Evolutionary conservation across 2,797 vertebrate species (phyloP), one percentile per base, ranked within the genome.

Genomic region (Aselliscus stoliczkanus): DNA sequence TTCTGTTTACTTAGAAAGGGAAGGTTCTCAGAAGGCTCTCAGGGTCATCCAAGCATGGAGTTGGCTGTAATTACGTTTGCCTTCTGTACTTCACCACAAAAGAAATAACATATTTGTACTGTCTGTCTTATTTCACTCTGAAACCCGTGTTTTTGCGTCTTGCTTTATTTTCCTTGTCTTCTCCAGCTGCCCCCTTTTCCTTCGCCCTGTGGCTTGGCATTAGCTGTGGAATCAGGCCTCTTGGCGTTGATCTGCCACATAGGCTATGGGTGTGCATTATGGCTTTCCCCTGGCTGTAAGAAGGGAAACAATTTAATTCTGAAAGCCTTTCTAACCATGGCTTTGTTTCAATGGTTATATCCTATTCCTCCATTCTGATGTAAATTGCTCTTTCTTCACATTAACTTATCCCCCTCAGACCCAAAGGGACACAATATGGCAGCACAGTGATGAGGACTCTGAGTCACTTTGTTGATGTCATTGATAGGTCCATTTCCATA

Each of bases 1-100:
- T 88, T 81, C 80, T 96, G 88, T 97, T 96, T 88, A 77, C 91
- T 97, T 97, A 83, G 91, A 86, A 96, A 94, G 81, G 70, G 77
- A 97, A 88, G 94, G 69, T 84, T 67, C 94, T 96, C 92, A 14
- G 79, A 94, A 76, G 92, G 89, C 60, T 60, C 88, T 76, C 42
- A 7, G 69, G 90, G 93, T 89, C 34, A 0, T 58, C 84, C 72
- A n/a, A 81, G 91, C 58, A 4, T 42, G 34, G 31, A 42, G 44
- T 77, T 76, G 90, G 86, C 90, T 96, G 8, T 97, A 95, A 97
- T 97, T 97, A 84, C 44, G 0, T 50, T 73, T 87, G 93, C 97
- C 94, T 97, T 97, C 91, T 97, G 95, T 80, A 31, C 90, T 80
- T 79, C 65, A 72, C 97, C 92, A 4, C 95, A 96, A 64, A 82